These are phyloP conservation scores for Ericerus pela DNA, from an alignment of 1,140 invertebrate genomes.

Conservation along the genomic window DNA sequence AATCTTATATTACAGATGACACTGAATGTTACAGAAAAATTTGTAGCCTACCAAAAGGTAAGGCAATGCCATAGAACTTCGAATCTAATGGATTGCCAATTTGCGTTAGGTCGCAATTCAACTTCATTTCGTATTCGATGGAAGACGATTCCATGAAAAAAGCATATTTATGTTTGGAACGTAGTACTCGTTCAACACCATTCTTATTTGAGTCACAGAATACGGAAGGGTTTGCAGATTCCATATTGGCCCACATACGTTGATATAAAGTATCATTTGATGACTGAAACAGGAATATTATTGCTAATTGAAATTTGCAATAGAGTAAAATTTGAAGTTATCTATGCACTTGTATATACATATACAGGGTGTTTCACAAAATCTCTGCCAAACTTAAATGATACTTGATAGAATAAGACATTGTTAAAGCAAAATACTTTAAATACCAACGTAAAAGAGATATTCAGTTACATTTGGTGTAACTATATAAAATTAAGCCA, in stretches of 20 bases:
- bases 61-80: slow-evolving; percentile 59
- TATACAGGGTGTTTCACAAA: too few species aligned
- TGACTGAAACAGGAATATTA: too few species aligned
- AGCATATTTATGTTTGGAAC: slow-evolving; percentile 54
- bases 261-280: slow-evolving; percentile 70
- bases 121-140: slow-evolving; percentile 73
- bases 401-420: too few species aligned
- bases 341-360: too few species aligned
- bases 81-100: slow-evolving; percentile 75
- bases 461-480: too few species aligned
- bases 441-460: too few species aligned
- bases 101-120: slow-evolving; percentile 86
- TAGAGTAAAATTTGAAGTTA: too few species aligned
- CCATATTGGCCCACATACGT: slow-evolving; percentile 79
- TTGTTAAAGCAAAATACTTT: not conserved
- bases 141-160: slow-evolving; percentile 91
- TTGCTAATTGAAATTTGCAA: too few species aligned
- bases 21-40: too few species aligned
- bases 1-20: too few species aligned
- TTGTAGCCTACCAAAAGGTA: slow-evolving; percentile 29
- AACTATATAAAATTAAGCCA: too few species aligned
- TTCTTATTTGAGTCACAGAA: slow-evolving; percentile 60
- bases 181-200: slow-evolving; percentile 57
- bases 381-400: too few species aligned
- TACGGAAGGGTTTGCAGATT: slow-evolving; percentile 52